A percentile compares a stretch with the other conserved stretches of the same genome.
These are phyloP conservation scores for Aphidius ervi DNA, from an alignment of 1,140 invertebrate species.

Conservation along the genomic window DNA sequence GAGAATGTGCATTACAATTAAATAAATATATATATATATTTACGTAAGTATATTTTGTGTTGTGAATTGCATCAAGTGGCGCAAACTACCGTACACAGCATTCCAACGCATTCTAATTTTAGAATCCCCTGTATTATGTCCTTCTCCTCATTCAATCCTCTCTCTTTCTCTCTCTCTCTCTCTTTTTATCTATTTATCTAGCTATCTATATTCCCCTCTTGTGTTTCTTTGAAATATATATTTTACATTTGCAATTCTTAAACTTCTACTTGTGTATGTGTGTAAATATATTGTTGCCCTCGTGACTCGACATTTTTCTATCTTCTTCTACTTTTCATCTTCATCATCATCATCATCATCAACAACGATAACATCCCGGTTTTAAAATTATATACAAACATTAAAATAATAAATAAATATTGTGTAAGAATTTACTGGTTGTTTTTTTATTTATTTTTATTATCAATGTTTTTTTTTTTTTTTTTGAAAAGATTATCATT, in stretches of 20 bases:
- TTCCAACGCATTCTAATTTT: slow-evolving; percentile 50
- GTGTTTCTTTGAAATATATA: too few relatives aligned
- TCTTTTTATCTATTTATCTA: slow-evolving; percentile 24
- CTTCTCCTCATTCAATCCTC: slow-evolving; percentile 27
- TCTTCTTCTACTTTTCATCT: too few relatives aligned
- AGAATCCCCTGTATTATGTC: slow-evolving; percentile 34
- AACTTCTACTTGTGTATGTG: background rate
- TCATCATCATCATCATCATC: too few relatives aligned
- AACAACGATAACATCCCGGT: too few relatives aligned
- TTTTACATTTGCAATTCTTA: too few relatives aligned
- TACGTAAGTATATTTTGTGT: background rate
- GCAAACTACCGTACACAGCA: slow-evolving; percentile 24
- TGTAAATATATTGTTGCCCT: background rate
- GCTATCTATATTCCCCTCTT: slow-evolving; percentile 2
- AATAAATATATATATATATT: background rate
- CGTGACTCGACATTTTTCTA: background rate
- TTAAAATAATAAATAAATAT: too few relatives aligned
- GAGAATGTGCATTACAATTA: background rate
- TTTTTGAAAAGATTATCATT: too few relatives aligned
- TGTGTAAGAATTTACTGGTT: too few relatives aligned
- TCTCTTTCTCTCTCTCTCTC: slow-evolving; percentile 19
- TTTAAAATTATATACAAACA: too few relatives aligned
- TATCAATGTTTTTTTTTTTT: too few relatives aligned
- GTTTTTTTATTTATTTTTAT: too few relatives aligned
- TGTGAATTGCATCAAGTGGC: too few relatives aligned